These are phyloP conservation scores for Theretra japonica DNA, from an alignment of 2,888 invertebrate species.

Conservation along the genomic window DNA sequence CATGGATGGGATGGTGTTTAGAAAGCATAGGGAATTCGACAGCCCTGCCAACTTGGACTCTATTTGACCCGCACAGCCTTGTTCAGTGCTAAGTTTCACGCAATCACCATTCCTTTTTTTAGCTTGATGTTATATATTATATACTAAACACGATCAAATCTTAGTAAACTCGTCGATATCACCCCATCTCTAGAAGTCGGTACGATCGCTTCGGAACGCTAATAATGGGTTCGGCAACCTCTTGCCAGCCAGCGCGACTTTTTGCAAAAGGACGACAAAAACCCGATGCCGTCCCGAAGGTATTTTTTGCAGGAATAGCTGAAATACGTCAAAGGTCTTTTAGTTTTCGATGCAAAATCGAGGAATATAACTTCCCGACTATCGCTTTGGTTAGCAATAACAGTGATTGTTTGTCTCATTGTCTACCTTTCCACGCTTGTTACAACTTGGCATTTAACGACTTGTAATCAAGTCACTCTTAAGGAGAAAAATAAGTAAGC, in stretches of 20 bases:
- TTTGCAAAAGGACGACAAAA: conserved; percentile 23
- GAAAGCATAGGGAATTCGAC: no score
- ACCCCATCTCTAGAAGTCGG: conserved; percentile 8
- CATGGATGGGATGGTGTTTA: no score
- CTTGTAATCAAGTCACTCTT: no score
- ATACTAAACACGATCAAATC: neutral
- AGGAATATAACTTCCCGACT: neutral
- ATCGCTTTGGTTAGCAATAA: neutral
- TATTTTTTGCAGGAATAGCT: conserved; percentile 22
- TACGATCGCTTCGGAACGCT: conserved; percentile 35
- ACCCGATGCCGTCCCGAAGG: conserved; percentile 7
- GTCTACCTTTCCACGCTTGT: no score
- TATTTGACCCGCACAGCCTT: no score
- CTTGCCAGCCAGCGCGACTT: conserved; percentile 25
- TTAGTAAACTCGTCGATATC: neutral
- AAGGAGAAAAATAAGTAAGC: no score
- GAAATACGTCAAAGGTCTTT: neutral
- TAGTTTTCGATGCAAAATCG: neutral
- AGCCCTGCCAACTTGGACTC: no score
- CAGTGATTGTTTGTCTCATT: neutral
- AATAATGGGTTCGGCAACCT: conserved; percentile 43
- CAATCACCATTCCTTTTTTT: no score
- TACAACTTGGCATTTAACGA: no score
- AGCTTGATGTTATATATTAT: neutral
- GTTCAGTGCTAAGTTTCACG: no score